A percentile compares a stretch with the other conserved stretches of the same genome.
Evolutionary conservation across 1,140 invertebrate genomes (phyloP).

Genomic region (Lepidurus couesii): DNA sequence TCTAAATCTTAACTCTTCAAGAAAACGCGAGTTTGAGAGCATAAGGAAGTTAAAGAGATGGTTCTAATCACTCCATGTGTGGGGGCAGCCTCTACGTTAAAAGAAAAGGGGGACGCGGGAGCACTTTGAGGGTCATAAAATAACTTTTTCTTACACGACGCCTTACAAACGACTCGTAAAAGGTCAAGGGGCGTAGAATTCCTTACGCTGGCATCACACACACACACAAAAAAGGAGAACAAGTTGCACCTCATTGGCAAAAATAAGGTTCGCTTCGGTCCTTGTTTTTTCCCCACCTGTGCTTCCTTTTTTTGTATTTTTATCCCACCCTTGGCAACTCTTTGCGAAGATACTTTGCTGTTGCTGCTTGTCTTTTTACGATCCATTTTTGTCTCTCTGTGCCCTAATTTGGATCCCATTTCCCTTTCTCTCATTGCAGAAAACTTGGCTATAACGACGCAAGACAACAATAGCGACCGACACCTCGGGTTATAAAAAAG

Average conservation of each 20-base stretch:
- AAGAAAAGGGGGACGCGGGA: neutral
- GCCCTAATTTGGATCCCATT: constrained; percentile 1
- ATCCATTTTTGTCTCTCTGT: constrained; percentile 11
- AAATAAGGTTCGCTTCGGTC: neutral
- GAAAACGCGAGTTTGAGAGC: neutral
- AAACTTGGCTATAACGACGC: neutral
- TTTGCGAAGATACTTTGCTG: neutral
- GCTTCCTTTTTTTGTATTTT: neutral
- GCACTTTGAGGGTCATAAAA: neutral
- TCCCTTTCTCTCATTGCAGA: neutral
- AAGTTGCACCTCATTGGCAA: constrained; percentile 13
- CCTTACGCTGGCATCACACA: neutral
- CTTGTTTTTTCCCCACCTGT: neutral
- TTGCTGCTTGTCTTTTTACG: neutral
- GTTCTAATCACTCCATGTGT: neutral
- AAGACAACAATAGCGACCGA: constrained; percentile 1
- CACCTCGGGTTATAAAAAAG: neutral
- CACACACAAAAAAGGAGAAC: neutral
- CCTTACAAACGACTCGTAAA: neutral
- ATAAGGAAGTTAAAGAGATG: neutral
- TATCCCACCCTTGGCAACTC: neutral
- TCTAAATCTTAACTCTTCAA: neutral
- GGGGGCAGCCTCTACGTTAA: neutral
- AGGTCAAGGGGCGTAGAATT: constrained; percentile 1
- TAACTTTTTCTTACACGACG: constrained; percentile 4